phyloP scores from a whole-genome alignment of 2,888 invertebrate species.

The Mesoligia furuncula region DNA sequence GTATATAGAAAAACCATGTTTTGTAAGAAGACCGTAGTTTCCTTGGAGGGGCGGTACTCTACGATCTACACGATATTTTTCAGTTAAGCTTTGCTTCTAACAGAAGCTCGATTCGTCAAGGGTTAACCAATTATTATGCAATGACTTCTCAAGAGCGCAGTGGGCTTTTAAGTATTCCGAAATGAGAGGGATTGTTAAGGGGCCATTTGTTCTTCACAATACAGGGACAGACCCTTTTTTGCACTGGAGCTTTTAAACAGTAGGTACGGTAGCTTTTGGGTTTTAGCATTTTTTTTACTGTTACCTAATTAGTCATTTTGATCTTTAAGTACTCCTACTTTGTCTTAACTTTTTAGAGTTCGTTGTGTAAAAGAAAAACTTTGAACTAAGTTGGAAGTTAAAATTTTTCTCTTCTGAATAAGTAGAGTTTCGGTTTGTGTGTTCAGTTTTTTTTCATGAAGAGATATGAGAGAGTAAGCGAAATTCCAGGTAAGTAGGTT shows the following conservation, averaged over 20 bases:
- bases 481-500: not conserved
- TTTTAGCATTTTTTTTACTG: not conserved
- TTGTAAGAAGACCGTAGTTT: not conserved
- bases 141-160: conserved; percentile 20
- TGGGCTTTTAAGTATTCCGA: conserved; percentile 45
- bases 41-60: not conserved
- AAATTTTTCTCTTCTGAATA: too few species aligned
- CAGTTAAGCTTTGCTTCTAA: not conserved
- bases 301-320: conserved; percentile 9
- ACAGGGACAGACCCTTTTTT: conserved; percentile 25
- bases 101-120: conserved; percentile 23
- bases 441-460: not conserved
- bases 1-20: not conserved
- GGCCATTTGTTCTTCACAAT: conserved; percentile 32
- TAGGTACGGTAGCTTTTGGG: conserved; percentile 11
- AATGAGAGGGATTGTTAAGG: conserved; percentile 25
- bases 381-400: not conserved
- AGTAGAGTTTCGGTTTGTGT: too few species aligned
- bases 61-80: not conserved
- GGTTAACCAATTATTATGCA: conserved; percentile 34
- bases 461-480: too few species aligned
- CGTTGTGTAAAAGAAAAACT: not conserved
- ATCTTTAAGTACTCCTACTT: not conserved
- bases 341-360: not conserved
- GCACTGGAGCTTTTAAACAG: conserved; percentile 4